Evolutionary conservation across 2,888 invertebrate genomes (phyloP).

Genomic region (Macaria liturata): DNA sequence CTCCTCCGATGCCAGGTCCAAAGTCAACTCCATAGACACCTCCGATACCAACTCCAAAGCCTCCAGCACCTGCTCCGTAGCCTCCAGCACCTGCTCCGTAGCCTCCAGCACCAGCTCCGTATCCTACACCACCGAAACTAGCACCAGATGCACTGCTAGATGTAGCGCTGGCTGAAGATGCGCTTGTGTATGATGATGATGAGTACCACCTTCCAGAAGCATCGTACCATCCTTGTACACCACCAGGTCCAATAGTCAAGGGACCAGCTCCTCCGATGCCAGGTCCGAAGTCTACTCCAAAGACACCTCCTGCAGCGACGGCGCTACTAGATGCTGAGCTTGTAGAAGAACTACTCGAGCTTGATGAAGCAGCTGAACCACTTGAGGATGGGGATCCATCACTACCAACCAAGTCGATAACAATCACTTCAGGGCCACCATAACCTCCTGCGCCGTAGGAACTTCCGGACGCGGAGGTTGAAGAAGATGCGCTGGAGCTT

Average conservation of each 20-base stretch:
- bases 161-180: too few relatives aligned
- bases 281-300: too few relatives aligned
- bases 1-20: neutral
- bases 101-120: neutral
- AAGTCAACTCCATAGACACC: too few relatives aligned
- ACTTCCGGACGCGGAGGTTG: neutral
- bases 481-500: neutral
- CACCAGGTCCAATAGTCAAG: too few relatives aligned
- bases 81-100: neutral
- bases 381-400: neutral
- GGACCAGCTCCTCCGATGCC: neutral
- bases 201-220: too few relatives aligned
- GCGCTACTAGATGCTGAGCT: too few relatives aligned
- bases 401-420: neutral
- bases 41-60: neutral
- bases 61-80: neutral
- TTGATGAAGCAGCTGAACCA: too few relatives aligned
- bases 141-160: neutral
- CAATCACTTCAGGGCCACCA: neutral
- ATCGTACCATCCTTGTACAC: too few relatives aligned
- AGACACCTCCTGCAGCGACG: too few relatives aligned
- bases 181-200: too few relatives aligned
- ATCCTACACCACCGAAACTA: neutral
- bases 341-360: too few relatives aligned
- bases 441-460: neutral